phyloP scores from a whole-genome alignment of 2,797 vertebrate species.

The Lerista edwardsae region DNA sequence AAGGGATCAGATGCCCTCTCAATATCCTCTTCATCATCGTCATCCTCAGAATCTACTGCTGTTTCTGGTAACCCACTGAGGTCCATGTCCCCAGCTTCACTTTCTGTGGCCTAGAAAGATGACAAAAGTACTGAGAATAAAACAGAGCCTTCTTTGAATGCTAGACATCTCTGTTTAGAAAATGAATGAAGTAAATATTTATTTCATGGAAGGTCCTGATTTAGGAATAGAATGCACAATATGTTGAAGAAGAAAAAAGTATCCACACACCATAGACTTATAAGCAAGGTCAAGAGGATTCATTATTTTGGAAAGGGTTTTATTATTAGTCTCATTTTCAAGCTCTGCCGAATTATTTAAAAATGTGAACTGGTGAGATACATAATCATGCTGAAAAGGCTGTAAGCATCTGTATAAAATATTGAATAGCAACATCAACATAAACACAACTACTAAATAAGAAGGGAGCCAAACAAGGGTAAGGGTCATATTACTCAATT shows the following conservation, averaged over 20 bases:
- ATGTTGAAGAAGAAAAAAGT: neutral
- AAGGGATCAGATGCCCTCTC: constrained; percentile 95
- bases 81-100: constrained; percentile 98
- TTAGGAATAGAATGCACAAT: neutral
- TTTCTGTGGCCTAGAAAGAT: constrained; percentile 90
- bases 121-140: constrained; percentile 13
- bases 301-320: neutral
- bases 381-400: neutral
- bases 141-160: neutral
- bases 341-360: neutral
- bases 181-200: neutral
- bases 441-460: neutral
- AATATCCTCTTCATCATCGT: constrained; percentile 98
- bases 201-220: neutral
- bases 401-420: neutral
- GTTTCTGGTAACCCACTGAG: constrained; percentile 97
- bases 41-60: constrained; percentile 97
- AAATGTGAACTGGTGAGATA: neutral
- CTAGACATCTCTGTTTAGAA: constrained; percentile 3
- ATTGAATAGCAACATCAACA: neutral
- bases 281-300: neutral
- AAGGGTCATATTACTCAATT: neutral
- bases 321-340: neutral
- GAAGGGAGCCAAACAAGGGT: neutral
- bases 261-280: neutral